phyloP scores from a whole-genome alignment of 2,888 invertebrate genomes.

The Pharmacophagus antenor region DNA sequence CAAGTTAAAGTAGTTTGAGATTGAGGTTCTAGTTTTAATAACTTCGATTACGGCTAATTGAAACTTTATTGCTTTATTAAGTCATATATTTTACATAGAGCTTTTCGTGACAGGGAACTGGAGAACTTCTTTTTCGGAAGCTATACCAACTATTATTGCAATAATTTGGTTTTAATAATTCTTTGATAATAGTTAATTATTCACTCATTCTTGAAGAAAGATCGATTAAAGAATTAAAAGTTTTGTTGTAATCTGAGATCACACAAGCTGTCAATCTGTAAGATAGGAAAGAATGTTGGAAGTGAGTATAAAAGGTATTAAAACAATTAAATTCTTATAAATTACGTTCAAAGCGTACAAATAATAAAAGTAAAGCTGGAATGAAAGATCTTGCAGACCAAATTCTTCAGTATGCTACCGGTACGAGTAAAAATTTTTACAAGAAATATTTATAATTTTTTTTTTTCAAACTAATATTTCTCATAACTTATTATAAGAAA shows the following conservation, averaged over 20 bases:
- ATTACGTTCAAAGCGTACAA: background rate
- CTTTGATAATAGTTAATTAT: background rate
- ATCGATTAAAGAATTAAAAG: background rate
- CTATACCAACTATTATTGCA: background rate
- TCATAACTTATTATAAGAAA: too few relatives aligned
- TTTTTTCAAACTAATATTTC: too few relatives aligned
- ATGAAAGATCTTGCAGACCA: too few relatives aligned
- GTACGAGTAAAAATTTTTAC: background rate
- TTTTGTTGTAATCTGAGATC: background rate
- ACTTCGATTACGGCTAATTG: background rate
- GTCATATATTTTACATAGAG: background rate
- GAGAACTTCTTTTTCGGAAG: too few relatives aligned
- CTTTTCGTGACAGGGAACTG: too few relatives aligned
- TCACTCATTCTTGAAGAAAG: background rate
- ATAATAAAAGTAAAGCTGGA: background rate
- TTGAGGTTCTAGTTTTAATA: constrained; percentile 11
- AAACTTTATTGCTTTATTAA: background rate
- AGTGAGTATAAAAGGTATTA: background rate
- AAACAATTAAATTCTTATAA: background rate
- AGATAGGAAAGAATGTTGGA: background rate
- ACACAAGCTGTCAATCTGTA: background rate
- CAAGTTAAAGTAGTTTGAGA: constrained; percentile 19
- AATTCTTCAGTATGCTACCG: background rate
- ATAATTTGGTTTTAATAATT: background rate
- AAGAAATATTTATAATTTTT: too few relatives aligned